These are phyloP conservation scores for Hydrozoanthus tunicans DNA, from an alignment of 64 coral and sea anemone species.

Conservation along the genomic window DNA sequence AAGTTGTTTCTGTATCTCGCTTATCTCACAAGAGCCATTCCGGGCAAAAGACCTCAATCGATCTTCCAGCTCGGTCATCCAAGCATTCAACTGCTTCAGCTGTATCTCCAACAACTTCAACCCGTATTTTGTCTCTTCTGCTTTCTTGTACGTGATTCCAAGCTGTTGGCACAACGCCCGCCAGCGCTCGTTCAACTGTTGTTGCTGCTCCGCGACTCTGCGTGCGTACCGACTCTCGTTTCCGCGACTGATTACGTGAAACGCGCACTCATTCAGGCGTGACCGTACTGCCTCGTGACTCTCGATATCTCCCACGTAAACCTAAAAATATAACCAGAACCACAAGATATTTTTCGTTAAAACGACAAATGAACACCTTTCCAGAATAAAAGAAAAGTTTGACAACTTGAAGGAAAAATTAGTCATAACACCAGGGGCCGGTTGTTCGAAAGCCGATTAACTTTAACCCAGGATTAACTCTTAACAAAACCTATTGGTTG, in stretches of 20 bases:
- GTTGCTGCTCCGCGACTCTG: conserved; percentile 69
- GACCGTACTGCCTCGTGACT: conserved; percentile 80
- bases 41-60: conserved; percentile 59
- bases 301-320: conserved; percentile 92
- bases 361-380: too few relatives aligned
- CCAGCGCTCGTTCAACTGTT: conserved; percentile 94
- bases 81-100: conserved; percentile 86
- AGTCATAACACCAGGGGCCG: too few relatives aligned
- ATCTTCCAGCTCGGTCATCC: conserved; percentile 87
- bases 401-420: too few relatives aligned
- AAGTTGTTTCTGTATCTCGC: conserved; percentile 74
- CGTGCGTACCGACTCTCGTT: conserved; percentile 76
- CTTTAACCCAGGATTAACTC: too few relatives aligned
- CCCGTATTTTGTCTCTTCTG: conserved; percentile 92
- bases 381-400: too few relatives aligned
- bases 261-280: conserved; percentile 81
- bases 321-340: conserved; percentile 29
- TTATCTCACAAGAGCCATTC: conserved; percentile 62
- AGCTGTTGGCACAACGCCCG: conserved; percentile 92
- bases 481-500: too few relatives aligned
- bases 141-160: conserved; percentile 97
- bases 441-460: too few relatives aligned
- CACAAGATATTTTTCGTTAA: background rate
- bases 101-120: conserved; percentile 90
- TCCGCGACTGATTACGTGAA: conserved; percentile 83